A percentile compares a stretch with the other conserved stretches of the same genome.
Evolutionary conservation across 2,797 vertebrate species (phyloP).

Genomic region (Syndactyla subalaris): DNA sequence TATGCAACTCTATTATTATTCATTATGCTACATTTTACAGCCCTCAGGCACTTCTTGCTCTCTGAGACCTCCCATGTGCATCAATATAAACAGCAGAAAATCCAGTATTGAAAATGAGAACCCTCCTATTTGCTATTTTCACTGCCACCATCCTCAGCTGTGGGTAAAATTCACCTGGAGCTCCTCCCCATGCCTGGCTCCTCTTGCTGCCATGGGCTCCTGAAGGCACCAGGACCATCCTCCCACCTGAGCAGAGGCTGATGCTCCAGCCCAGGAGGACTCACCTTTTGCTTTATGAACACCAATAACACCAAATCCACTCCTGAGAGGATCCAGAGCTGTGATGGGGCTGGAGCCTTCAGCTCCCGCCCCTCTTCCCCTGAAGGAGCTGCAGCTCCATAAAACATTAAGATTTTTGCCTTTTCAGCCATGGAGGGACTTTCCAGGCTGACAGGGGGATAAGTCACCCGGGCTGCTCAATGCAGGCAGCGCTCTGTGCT

Average conservation of each 20-base stretch:
- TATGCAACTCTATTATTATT: neutral
- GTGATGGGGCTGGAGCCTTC: neutral
- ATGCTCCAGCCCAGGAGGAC: neutral
- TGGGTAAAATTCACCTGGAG: neutral
- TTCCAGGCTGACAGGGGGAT: neutral
- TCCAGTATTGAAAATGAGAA: neutral
- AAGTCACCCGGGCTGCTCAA: neutral
- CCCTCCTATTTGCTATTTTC: neutral
- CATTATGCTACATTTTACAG: neutral
- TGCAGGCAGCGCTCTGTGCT: neutral
- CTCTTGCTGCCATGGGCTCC: neutral
- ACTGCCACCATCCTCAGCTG: neutral
- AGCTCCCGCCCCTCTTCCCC: neutral
- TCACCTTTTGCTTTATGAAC: fast-evolving
- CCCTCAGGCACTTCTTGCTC: neutral
- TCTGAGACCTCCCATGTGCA: neutral
- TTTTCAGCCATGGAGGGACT: neutral
- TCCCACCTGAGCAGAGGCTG: neutral
- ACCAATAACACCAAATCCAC: too few species aligned
- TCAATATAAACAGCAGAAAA: neutral
- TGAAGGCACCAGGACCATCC: too few species aligned
- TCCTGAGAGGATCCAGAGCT: fast-evolving
- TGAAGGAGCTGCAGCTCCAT: neutral
- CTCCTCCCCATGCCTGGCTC: fast-evolving
- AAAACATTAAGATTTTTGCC: fast-evolving